These are phyloP conservation scores for Papilio polytes DNA, from an alignment of 1,140 invertebrate genomes.

Conservation along the genomic window DNA sequence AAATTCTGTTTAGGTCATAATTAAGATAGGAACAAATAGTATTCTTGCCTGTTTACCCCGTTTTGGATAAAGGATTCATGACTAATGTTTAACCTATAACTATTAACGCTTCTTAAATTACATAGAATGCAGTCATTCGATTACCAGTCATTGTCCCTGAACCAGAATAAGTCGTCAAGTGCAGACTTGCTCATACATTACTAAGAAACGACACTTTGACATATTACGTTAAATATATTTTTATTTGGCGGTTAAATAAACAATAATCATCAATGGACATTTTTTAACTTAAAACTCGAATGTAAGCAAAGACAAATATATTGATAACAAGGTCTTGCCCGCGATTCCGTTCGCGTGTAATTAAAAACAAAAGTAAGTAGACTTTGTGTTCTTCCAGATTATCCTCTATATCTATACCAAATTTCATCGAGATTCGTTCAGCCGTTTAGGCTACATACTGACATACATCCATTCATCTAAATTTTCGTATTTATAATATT, in stretches of 20 bases:
- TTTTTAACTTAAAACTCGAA: not conserved
- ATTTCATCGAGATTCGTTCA: too few relatives aligned
- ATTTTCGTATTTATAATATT: too few relatives aligned
- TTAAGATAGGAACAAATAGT: not conserved
- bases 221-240: slow-evolving; percentile 36
- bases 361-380: too few relatives aligned
- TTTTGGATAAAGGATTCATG: not conserved
- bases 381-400: too few relatives aligned
- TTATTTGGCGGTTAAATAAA: slow-evolving; percentile 26
- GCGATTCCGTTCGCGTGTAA: too few relatives aligned
- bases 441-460: too few relatives aligned
- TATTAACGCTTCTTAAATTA: slow-evolving; percentile 9
- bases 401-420: too few relatives aligned
- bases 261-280: not conserved
- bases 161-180: slow-evolving; percentile 34
- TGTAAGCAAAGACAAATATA: not conserved
- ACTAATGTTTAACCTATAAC: not conserved
- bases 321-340: not conserved
- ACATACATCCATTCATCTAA: too few relatives aligned
- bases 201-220: slow-evolving; percentile 37
- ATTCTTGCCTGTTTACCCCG: not conserved
- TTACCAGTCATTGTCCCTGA: slow-evolving; percentile 33
- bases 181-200: slow-evolving; percentile 30
- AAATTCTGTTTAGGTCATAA: not conserved
- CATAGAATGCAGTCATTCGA: slow-evolving; percentile 29